These are phyloP conservation scores for Macaria notata DNA, from an alignment of 2,888 invertebrate species.

Conservation along the genomic window DNA sequence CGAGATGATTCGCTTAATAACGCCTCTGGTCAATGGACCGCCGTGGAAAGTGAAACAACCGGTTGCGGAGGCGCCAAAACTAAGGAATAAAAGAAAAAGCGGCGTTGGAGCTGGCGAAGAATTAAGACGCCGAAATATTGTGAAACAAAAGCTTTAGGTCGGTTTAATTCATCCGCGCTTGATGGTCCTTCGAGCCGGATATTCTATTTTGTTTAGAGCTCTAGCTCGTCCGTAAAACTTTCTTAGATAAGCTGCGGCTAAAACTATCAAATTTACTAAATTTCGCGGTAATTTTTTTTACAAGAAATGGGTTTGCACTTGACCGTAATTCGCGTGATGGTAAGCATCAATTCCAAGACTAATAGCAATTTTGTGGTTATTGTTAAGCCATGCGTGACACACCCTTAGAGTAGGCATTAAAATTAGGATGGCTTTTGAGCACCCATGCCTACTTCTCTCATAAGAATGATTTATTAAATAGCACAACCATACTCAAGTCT, in stretches of 20 bases:
- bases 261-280: no score
- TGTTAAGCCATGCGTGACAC: no score
- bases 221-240: conserved; percentile 11
- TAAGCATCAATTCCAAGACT: no score
- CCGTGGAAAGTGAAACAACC: conserved; percentile 71
- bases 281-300: no score
- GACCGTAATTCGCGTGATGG: no score
- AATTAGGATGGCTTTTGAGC: no score
- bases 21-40: conserved; percentile 43
- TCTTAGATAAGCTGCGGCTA: neutral
- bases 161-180: conserved; percentile 20
- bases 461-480: no score
- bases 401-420: no score
- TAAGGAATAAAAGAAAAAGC: conserved; percentile 46
- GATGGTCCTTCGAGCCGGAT: conserved; percentile 14
- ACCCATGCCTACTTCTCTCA: no score
- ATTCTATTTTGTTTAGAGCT: conserved; percentile 11
- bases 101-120: conserved; percentile 1
- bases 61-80: conserved; percentile 60
- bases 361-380: no score
- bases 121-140: conserved; percentile 26
- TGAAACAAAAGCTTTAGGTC: conserved; percentile 28
- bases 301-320: no score
- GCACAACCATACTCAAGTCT: no score
- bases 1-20: conserved; percentile 59